Evolutionary conservation across 2,888 invertebrate species (phyloP).

Genomic region (Eurytoma californica): DNA sequence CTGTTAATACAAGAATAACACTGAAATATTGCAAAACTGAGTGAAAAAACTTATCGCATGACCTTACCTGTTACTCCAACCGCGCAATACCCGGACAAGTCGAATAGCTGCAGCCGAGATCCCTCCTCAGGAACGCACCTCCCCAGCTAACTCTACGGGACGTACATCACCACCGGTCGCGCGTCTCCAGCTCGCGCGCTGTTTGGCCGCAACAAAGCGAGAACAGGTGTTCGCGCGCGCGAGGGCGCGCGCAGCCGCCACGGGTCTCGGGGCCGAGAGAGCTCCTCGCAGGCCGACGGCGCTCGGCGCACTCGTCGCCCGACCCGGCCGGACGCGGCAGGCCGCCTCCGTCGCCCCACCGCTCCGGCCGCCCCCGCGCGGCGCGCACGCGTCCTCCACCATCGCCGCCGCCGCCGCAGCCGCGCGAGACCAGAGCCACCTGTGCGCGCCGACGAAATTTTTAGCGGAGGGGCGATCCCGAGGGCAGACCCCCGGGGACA

Average conservation of each 20-base stretch:
- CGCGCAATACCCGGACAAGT: neutral
- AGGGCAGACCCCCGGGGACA: neutral
- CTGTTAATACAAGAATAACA: too few relatives aligned
- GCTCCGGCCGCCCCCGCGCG: slow-evolving; percentile 10
- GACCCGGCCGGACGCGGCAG: slow-evolving; percentile 47
- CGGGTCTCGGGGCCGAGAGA: too few relatives aligned
- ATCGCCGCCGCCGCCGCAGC: neutral
- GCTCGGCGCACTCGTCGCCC: slow-evolving; percentile 47
- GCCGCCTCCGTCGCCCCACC: slow-evolving; percentile 4
- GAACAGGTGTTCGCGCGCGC: slow-evolving; percentile 1
- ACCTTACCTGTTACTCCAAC: slow-evolving; percentile 7
- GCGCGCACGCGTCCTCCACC: slow-evolving; percentile 20
- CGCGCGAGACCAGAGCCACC: neutral
- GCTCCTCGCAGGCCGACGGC: slow-evolving; percentile 40
- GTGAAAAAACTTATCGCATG: too few relatives aligned
- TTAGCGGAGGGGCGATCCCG: neutral
- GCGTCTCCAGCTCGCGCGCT: neutral
- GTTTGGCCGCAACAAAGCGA: neutral
- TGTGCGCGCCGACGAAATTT: neutral
- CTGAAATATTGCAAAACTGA: too few relatives aligned
- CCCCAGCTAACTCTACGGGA: neutral
- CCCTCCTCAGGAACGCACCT: neutral
- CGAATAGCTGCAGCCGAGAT: neutral
- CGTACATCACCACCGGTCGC: neutral
- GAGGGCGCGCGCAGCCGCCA: neutral